These are phyloP conservation scores for Scaptomyza tumidula DNA, from an alignment of 2,888 invertebrate species.

Conservation along the genomic window DNA sequence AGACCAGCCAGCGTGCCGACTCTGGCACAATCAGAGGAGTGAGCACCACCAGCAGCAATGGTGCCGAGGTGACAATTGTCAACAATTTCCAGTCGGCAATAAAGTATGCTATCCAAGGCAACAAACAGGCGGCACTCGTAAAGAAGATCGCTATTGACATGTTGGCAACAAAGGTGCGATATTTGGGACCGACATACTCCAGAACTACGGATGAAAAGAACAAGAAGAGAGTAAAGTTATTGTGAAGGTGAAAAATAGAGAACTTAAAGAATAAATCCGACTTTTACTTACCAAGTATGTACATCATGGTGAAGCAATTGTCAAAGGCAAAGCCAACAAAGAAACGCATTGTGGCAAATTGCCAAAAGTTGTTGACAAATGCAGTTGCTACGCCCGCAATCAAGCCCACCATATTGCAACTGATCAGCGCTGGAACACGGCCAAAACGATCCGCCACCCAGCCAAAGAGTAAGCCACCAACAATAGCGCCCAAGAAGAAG, in stretches of 20 bases:
- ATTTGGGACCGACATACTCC: conserved; percentile 95
- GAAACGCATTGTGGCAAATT: conserved; percentile 92
- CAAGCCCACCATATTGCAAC: conserved; percentile 91
- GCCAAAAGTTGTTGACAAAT: conserved; percentile 89
- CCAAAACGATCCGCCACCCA: conserved; percentile 95
- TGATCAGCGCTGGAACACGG: conserved; percentile 91
- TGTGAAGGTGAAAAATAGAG: too few species aligned
- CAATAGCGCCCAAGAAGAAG: conserved; percentile 94
- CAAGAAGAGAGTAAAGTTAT: too few species aligned
- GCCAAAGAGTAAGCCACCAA: conserved; percentile 93
- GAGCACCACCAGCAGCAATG: conserved; percentile 88
- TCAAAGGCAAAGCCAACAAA: conserved; percentile 94
- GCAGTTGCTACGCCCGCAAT: conserved; percentile 90
- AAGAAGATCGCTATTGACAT: conserved; percentile 96
- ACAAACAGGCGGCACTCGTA: conserved; percentile 90
- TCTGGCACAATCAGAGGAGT: conserved; percentile 93
- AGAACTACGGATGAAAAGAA: conserved; percentile 89
- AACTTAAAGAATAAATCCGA: too few species aligned
- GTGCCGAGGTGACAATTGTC: conserved; percentile 91
- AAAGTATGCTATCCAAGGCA: conserved; percentile 94
- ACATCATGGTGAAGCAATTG: conserved; percentile 97
- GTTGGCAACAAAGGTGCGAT: conserved; percentile 95
- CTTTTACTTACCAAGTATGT: conserved; percentile 90
- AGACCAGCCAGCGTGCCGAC: conserved; percentile 95
- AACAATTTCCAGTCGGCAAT: conserved; percentile 92